phyloP scores from a whole-genome alignment of 2,113 vertebrate species.

The Eudyptes chrysolophus region DNA sequence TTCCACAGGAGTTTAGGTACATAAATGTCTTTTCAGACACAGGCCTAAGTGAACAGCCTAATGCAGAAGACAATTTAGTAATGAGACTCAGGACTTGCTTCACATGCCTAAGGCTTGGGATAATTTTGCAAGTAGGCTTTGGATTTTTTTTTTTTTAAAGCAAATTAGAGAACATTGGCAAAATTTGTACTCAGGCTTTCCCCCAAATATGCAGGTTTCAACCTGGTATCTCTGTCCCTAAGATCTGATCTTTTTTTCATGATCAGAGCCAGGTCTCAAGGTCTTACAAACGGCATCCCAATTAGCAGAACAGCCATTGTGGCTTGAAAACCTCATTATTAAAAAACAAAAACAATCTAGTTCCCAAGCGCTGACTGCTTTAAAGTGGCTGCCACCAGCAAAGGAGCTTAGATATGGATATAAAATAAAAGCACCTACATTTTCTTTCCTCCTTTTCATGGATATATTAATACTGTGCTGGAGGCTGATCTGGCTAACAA shows the following conservation, averaged over 20 bases:
- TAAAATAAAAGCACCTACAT: constrained; percentile 47
- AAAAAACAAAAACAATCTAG: constrained; percentile 34
- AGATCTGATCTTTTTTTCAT: constrained; percentile 22
- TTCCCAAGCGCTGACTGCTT: constrained; percentile 1
- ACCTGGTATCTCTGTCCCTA: neutral
- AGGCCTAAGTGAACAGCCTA: neutral
- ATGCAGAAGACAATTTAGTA: neutral
- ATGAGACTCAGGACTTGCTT: constrained; percentile 10
- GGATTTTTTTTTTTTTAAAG: neutral
- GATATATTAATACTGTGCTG: constrained; percentile 11
- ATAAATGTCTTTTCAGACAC: neutral
- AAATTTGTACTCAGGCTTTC: neutral
- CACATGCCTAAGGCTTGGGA: neutral
- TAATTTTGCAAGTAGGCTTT: constrained; percentile 1
- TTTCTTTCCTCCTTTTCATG: neutral
- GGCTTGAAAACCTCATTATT: neutral
- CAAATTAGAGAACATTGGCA: neutral
- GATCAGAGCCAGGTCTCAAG: constrained; percentile 41
- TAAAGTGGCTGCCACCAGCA: constrained; percentile 44
- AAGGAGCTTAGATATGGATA: constrained; percentile 25
- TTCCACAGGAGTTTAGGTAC: neutral
- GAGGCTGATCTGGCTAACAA: constrained; percentile 67
- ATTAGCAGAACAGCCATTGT: constrained; percentile 34
- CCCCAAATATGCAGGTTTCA: constrained; percentile 18
- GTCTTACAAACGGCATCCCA: constrained; percentile 33